These are phyloP conservation scores for Chaenodraco wilsoni DNA, from an alignment of 2,797 vertebrate genomes.

Conservation along the genomic window DNA sequence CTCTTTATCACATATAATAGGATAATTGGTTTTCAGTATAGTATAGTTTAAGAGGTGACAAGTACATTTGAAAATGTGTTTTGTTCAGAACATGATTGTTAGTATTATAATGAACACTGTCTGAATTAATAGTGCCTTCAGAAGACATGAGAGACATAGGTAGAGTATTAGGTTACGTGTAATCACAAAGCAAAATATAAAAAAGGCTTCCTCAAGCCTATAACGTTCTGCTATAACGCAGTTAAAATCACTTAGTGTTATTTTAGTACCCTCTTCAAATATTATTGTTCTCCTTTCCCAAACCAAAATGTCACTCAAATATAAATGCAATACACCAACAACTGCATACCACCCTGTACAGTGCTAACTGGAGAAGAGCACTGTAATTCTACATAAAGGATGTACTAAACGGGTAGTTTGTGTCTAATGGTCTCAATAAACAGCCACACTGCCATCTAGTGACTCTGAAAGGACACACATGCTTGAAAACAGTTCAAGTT, in stretches of 20 bases:
- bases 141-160: constrained; percentile 11
- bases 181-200: constrained; percentile 6
- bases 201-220: constrained; percentile 25
- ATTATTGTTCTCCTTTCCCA: constrained; percentile 13
- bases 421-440: constrained; percentile 25
- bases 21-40: not conserved
- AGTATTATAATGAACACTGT: not conserved
- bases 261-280: constrained; percentile 2
- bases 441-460: constrained; percentile 76
- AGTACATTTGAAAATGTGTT: constrained; percentile 5
- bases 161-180: not conserved
- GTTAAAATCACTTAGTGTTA: constrained; percentile 18
- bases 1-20: not conserved
- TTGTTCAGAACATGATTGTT: not conserved
- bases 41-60: not conserved
- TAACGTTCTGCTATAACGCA: constrained; percentile 35
- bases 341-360: constrained; percentile 40
- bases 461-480: constrained; percentile 27
- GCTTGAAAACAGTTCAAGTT: constrained; percentile 25
- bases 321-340: constrained; percentile 47
- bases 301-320: constrained; percentile 37
- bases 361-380: constrained; percentile 54
- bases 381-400: constrained; percentile 47
- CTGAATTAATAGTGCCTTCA: constrained; percentile 8
- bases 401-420: constrained; percentile 49